Evolutionary conservation across 1,140 invertebrate genomes (phyloP), one percentile per base, ranked within the genome.

Genomic region (Andrena cerasifolii): DNA sequence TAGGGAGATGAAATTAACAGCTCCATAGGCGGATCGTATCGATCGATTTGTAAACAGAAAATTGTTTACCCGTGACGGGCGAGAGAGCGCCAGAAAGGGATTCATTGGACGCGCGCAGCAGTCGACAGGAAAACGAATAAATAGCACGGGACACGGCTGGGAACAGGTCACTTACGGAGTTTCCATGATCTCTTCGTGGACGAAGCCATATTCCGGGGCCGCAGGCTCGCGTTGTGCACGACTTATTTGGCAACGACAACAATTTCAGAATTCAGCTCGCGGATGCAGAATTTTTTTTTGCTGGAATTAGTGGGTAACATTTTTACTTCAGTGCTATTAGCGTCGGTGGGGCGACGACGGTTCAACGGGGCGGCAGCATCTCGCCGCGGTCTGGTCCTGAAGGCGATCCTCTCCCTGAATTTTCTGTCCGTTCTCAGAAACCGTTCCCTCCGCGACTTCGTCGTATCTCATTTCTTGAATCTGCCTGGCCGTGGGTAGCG

Each of bases 181-280:
- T 94, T 94, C 93, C 93, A 94, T 87, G 94, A 94, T 91, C 93
- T 93, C 89, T 95, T 95, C 58, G 93, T 93, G 63, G 94, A 92
- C 78, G 94, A 93, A 90, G 94, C 94, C 94, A 94, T 93, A 63
- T 92, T 87, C 86, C 82, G 79, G 78, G 85, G 84, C 86, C 84
- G 83, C 83, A 84, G 77, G 86, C 84, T 87, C 86, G 76, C 77
- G 80, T 84, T 65, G 80, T 81, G 79, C 88, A 88, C 84, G 88
- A 92, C 90, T 92, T 92, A 92, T 92, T 92, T 91, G 89, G 90
- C 87, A 90, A 87, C 81, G 87, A 89, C 87, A 90, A 90, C 85
- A 89, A 88, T 87, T 86, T 59, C 80, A 82, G 80, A 84, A 84
- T 85, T 85, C 71, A 88, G 68, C 84, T 84, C 83, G 82, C 79